A percentile compares a stretch with the other conserved stretches of the same genome.
Evolutionary conservation across 2,888 invertebrate species (phyloP).

Genomic region (Tipula lateralis): DNA sequence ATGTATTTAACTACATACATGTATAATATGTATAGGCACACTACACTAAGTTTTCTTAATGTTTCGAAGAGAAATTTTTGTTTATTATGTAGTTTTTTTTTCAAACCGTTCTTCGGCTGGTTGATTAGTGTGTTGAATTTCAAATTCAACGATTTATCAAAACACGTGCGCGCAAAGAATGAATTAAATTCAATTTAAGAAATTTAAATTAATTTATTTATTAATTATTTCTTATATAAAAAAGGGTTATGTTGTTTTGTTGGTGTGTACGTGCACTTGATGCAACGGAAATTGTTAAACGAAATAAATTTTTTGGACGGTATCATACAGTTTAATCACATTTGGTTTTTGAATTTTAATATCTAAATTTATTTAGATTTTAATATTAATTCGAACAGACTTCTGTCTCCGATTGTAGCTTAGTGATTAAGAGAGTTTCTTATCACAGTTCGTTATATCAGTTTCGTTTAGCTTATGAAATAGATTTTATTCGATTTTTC

Average conservation of each 20-base stretch:
- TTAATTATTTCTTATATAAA: not conserved
- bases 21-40: not conserved
- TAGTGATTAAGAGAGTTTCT: too few relatives aligned
- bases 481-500: too few relatives aligned
- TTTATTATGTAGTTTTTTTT: not conserved
- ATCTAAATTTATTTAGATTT: too few relatives aligned
- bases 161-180: not conserved
- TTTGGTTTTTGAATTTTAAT: too few relatives aligned
- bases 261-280: not conserved
- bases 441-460: too few relatives aligned
- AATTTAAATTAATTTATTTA: not conserved
- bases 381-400: too few relatives aligned
- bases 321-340: not conserved
- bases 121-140: conserved; percentile 19
- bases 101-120: not conserved
- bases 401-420: too few relatives aligned
- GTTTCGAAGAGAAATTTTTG: not conserved
- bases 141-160: not conserved
- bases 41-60: not conserved
- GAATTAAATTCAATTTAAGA: not conserved
- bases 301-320: not conserved
- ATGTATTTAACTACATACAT: not conserved
- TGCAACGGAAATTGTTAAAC: not conserved
- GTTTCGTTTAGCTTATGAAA: too few relatives aligned
- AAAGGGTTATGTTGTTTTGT: not conserved